phyloP scores from a whole-genome alignment of 2,797 vertebrate genomes.

The Chelidonichthys spinosus region DNA sequence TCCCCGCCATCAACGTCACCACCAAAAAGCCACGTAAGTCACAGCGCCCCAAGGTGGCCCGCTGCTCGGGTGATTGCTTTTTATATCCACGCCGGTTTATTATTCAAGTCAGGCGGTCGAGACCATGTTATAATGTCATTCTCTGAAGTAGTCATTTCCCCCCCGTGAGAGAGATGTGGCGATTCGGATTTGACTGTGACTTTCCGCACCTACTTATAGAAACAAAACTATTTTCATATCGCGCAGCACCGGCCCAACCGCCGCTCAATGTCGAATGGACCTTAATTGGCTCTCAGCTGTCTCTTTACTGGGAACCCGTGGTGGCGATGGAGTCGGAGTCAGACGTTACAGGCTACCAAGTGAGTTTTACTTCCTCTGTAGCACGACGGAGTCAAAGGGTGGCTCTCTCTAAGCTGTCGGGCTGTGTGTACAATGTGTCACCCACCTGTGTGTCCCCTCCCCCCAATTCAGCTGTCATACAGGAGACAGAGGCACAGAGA shows the following conservation, averaged over 20 bases:
- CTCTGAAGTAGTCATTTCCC: conserved; percentile 15
- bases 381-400: conserved; percentile 3
- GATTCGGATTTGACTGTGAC: conserved; percentile 31
- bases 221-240: conserved; percentile 52
- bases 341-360: conserved; percentile 95
- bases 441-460: conserved; percentile 17
- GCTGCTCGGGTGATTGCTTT: conserved; percentile 25
- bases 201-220: conserved; percentile 40
- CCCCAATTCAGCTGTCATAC: conserved; percentile 87
- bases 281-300: conserved; percentile 90
- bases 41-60: not conserved
- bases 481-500: conserved; percentile 86
- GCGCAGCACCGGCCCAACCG: conserved; percentile 90
- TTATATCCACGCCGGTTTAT: conserved; percentile 17
- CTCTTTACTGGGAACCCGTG: conserved; percentile 95
- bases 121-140: conserved; percentile 1
- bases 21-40: conserved; percentile 95
- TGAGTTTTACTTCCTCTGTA: conserved; percentile 67
- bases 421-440: conserved; percentile 16
- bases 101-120: conserved; percentile 18
- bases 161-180: conserved; percentile 14
- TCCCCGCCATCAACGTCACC: conserved; percentile 91
- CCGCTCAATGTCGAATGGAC: conserved; percentile 94
- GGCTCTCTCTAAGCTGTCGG: conserved; percentile 27
- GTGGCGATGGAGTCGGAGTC: conserved; percentile 94